phyloP scores from a whole-genome alignment of 2,113 vertebrate species.

The Eulacestoma nigropectus region DNA sequence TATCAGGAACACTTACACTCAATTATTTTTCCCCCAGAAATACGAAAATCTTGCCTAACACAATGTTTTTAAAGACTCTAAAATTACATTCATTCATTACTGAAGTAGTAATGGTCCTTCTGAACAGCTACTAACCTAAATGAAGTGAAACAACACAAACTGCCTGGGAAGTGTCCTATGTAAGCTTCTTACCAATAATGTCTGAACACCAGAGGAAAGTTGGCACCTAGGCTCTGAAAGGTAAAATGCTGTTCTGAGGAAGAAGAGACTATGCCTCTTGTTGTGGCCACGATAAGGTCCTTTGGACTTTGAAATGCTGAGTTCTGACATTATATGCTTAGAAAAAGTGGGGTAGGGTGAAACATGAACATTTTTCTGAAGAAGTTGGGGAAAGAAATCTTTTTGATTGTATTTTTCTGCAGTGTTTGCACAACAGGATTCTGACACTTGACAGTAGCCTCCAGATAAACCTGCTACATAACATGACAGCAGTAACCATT shows the following conservation, averaged over 20 bases:
- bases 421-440: background rate
- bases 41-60: background rate
- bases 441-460: background rate
- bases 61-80: background rate
- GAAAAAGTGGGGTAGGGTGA: background rate
- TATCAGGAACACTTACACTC: background rate
- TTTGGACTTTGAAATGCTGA: background rate
- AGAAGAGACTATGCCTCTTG: background rate
- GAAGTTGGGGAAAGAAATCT: background rate
- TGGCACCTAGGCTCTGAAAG: background rate
- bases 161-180: background rate
- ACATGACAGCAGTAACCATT: background rate
- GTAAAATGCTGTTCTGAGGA: background rate
- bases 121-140: background rate
- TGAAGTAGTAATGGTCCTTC: background rate
- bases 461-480: background rate
- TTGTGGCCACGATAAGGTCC: background rate
- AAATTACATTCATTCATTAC: background rate
- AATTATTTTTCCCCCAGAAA: background rate
- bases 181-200: background rate
- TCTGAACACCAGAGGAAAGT: background rate
- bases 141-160: background rate
- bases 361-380: background rate
- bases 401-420: background rate
- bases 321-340: background rate